Percentiles rank a stretch among this genome's conserved stretches.
These are phyloP conservation scores for Meleagris gallopavo DNA, from an alignment of 2,113 vertebrate genomes.

Conservation along the genomic window DNA sequence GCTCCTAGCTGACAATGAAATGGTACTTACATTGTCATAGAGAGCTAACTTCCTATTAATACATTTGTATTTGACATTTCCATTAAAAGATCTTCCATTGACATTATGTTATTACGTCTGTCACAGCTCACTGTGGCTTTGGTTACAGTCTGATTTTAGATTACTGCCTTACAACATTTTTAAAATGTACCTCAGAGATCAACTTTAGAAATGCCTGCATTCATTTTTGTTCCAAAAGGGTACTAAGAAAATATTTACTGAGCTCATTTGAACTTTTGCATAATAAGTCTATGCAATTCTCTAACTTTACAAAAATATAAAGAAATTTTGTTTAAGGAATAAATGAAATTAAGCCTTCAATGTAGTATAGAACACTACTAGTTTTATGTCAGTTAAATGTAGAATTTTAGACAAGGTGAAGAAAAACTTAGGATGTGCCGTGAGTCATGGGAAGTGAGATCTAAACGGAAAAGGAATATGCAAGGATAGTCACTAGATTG, in stretches of 20 bases:
- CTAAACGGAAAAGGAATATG: neutral
- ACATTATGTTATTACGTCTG: neutral
- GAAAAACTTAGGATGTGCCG: neutral
- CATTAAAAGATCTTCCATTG: constrained; percentile 40
- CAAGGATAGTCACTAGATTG: neutral
- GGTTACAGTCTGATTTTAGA: constrained; percentile 22
- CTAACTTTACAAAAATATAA: neutral
- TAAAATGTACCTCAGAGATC: neutral
- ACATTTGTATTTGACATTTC: constrained; percentile 54
- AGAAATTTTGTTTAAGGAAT: neutral
- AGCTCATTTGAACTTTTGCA: neutral
- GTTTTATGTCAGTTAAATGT: neutral
- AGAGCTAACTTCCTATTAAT: constrained; percentile 34
- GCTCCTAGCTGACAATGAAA: constrained; percentile 2
- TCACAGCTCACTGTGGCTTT: neutral
- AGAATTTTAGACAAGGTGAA: neutral
- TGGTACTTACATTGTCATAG: neutral
- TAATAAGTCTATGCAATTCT: neutral
- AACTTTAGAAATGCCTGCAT: neutral
- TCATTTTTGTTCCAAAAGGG: neutral
- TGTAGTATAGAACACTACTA: neutral
- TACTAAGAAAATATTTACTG: neutral
- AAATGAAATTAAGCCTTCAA: neutral
- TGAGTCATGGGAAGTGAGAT: neutral
- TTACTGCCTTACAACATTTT: neutral